Base-by-base conservation (phyloP, 2,113 vertebrate species). In the Alligator mississippiensis region DNA sequence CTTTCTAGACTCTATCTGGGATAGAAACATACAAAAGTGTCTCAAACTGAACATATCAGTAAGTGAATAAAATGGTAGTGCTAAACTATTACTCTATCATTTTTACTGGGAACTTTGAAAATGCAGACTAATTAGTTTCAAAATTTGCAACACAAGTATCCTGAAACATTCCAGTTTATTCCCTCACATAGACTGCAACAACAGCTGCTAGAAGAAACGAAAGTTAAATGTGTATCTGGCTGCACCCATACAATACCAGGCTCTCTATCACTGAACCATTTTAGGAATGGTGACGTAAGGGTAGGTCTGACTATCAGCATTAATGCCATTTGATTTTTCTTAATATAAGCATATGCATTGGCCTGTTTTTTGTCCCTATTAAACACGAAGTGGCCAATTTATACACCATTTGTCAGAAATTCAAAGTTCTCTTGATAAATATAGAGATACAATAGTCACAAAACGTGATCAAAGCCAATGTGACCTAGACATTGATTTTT, bases 81-180 rank as follows among this genome's bases (percentile, higher is more conserved):
- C 96, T 98, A 92, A 93, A 94, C 90, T 95, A 95, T 91, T 94
- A 84, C 96, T 94, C 92, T 97, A 83, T 91, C 38, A 17, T 92
- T 93, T 93, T 97, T 85, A 95, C 95, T 90, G 83, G 34, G 96
- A 96, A 94, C 78, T 92, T 87, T 85, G 87, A 96, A 97, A 96
- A 97, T 94, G 97, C 83, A 34, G 95, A 96, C 78, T 93, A 90
- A 76, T 72, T 89, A 90, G 88, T 92, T 87, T 91, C 88, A 93
- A 93, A 89, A 92, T 94, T 95, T 93, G 85, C 90, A 95, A 95
- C 92, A 96, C 96, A 96, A 97, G 87, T 89, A 96, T 92, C 87
- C 79, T 90, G 70, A 97, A 96, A 96, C 96, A 87, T 98, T 98
- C 98, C 97, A 98, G 98, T 98, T 97, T 97, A 95, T 97, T 96